phyloP scores from a whole-genome alignment of 1,140 invertebrate genomes.

The Arctopsyche grandis region DNA sequence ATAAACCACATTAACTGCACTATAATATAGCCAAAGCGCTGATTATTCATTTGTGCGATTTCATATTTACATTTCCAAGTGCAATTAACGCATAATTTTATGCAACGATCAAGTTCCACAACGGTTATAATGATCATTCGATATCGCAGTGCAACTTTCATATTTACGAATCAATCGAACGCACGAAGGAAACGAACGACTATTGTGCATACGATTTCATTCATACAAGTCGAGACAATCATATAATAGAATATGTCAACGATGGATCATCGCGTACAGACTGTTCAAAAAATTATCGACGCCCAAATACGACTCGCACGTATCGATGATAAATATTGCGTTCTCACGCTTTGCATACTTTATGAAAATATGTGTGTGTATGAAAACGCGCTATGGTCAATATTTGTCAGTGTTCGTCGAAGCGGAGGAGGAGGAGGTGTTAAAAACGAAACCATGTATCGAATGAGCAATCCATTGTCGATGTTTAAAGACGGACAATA shows the following conservation, averaged over 20 bases:
- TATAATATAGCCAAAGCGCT: too few relatives aligned
- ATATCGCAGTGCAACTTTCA: not conserved
- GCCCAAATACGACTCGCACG: not conserved
- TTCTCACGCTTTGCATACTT: not conserved
- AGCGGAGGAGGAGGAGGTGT: not conserved
- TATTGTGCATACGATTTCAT: not conserved
- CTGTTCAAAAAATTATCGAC: constrained; percentile 5
- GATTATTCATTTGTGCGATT: too few relatives aligned
- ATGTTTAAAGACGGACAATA: not conserved
- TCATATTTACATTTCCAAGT: not conserved
- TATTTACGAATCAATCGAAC: not conserved
- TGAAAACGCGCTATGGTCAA: not conserved
- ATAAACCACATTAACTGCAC: too few relatives aligned
- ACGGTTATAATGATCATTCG: not conserved
- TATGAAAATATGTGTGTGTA: not conserved
- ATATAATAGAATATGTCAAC: not conserved
- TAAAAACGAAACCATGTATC: constrained; percentile 22
- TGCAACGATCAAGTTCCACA: not conserved
- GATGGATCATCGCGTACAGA: not conserved
- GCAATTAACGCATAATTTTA: not conserved
- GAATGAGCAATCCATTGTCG: constrained; percentile 20
- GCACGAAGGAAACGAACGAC: not conserved
- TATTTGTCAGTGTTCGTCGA: constrained; percentile 9
- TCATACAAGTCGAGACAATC: not conserved
- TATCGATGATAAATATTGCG: not conserved